Conservation (phyloP, 2,888 invertebrate genomes). For the Dasysyrphus tricinctus region DNA sequence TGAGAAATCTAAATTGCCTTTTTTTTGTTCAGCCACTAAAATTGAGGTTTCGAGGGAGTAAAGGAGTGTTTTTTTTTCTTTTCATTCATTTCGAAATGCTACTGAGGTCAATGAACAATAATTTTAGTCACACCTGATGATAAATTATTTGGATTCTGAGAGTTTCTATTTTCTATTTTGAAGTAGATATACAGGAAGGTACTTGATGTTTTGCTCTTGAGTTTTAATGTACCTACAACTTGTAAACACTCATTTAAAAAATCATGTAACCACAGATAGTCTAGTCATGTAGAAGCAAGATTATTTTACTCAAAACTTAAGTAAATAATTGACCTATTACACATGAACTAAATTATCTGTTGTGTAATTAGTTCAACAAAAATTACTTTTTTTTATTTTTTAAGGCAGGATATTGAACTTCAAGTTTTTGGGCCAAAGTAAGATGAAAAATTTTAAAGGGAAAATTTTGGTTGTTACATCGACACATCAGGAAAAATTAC, state of each 20-base stretch:
- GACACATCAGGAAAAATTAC: too few species aligned
- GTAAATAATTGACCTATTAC: not conserved
- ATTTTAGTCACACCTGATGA: not conserved
- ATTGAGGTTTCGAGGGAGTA: not conserved
- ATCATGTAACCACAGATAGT: not conserved
- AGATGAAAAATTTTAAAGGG: too few species aligned
- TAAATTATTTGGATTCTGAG: not conserved
- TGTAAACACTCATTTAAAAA: not conserved
- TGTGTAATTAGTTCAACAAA: not conserved
- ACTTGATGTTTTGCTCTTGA: not conserved
- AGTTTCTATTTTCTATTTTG: not conserved
- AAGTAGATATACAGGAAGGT: not conserved
- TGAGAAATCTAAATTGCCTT: not conserved
- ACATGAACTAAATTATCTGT: not conserved
- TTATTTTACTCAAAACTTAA: not conserved
- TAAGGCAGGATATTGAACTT: too few species aligned
- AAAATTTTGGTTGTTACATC: too few species aligned
- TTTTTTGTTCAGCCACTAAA: not conserved
- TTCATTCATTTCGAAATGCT: not conserved
- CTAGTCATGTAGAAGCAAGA: not conserved
- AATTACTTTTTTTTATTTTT: not conserved
- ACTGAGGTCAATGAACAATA: slow-evolving; percentile 8
- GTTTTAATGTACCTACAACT: not conserved
- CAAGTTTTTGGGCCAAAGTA: too few species aligned
- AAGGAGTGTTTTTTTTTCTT: not conserved